These are phyloP conservation scores for Apis cerana DNA, from an alignment of 1,140 invertebrate species.

Conservation along the genomic window DNA sequence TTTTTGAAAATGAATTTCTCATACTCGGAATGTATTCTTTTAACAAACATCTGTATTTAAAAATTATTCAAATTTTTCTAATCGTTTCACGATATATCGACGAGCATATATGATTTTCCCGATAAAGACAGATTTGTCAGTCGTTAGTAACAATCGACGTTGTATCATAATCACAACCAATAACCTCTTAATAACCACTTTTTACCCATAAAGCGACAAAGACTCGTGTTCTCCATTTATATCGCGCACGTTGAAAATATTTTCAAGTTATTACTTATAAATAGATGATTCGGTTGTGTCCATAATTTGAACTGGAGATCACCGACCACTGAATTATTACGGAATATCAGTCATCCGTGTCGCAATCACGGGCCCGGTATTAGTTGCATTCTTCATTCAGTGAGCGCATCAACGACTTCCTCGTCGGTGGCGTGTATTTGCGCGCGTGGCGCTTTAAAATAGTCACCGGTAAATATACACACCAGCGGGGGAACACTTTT, in stretches of 20 bases:
- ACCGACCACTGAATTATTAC: slow-evolving; percentile 46
- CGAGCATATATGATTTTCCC: too few species aligned
- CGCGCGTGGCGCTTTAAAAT: slow-evolving; percentile 55
- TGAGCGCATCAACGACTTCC: slow-evolving; percentile 36
- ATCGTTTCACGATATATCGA: too few species aligned
- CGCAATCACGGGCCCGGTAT: slow-evolving; percentile 33
- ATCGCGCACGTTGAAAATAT: slow-evolving; percentile 18
- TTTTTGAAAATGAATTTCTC: too few species aligned
- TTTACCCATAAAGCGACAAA: too few species aligned
- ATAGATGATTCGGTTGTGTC: slow-evolving; percentile 51
- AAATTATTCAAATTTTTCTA: too few species aligned
- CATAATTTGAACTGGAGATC: slow-evolving; percentile 20
- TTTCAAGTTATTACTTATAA: slow-evolving; percentile 17
- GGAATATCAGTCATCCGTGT: slow-evolving; percentile 23
- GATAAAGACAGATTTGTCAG: too few species aligned
- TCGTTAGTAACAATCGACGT: too few species aligned
- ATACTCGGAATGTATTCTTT: too few species aligned
- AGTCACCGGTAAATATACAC: slow-evolving; percentile 55
- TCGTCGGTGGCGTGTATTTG: slow-evolving; percentile 27
- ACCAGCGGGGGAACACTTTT: slow-evolving; percentile 40
- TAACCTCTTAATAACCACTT: too few species aligned
- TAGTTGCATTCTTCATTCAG: slow-evolving; percentile 53
- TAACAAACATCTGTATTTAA: too few species aligned
- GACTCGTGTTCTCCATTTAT: too few species aligned
- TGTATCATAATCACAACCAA: too few species aligned